Evolutionary conservation across 2,113 vertebrate genomes (phyloP).

Genomic region (Acrocephalus arundinaceus): DNA sequence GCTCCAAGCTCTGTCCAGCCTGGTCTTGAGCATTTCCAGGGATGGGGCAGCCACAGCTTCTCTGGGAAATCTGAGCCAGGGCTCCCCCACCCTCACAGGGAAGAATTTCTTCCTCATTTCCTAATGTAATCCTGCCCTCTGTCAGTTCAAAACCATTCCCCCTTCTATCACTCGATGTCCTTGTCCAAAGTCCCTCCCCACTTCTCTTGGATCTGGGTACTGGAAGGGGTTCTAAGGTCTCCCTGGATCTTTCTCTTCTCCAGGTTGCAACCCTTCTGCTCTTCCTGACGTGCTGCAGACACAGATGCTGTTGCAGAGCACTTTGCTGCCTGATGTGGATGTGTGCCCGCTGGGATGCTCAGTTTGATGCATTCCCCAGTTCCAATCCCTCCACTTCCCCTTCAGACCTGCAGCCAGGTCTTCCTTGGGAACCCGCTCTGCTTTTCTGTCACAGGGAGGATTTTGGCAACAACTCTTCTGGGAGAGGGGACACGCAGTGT

Average conservation of each 20-base stretch:
- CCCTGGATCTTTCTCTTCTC: neutral
- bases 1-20: rapidly evolving
- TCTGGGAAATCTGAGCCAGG: too few relatives aligned
- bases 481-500: neutral
- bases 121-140: neutral
- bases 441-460: neutral
- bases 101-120: neutral
- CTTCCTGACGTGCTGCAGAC: neutral
- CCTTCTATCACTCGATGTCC: neutral
- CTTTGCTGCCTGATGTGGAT: neutral
- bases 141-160: neutral
- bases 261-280: neutral
- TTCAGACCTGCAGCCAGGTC: neutral
- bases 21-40: neutral
- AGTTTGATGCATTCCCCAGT: neutral
- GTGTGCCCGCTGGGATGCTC: rapidly evolving
- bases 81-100: neutral
- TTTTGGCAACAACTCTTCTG: constrained; percentile 1
- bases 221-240: neutral
- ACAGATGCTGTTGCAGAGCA: neutral
- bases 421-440: neutral
- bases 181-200: neutral
- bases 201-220: neutral
- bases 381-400: neutral
- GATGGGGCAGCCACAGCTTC: neutral